Percentiles rank a stretch among this genome's conserved stretches.
These are phyloP conservation scores for Dryoscopus gambensis DNA, from an alignment of 2,113 vertebrate species.

Conservation along the genomic window DNA sequence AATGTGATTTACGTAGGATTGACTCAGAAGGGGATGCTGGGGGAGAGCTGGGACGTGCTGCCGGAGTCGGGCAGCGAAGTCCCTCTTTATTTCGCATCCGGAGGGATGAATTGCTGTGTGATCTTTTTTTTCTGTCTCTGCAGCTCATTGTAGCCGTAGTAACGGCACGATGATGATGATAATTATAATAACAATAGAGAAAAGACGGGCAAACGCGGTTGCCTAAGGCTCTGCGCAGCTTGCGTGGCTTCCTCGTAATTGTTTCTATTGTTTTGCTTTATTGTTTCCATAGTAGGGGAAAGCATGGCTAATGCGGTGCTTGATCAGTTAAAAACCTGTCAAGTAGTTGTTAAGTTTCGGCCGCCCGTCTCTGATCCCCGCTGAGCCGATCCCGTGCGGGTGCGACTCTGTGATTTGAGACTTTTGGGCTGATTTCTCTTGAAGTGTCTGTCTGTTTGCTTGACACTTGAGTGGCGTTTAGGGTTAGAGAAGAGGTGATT, in stretches of 20 bases:
- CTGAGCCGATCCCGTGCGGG: neutral
- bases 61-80: neutral
- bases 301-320: neutral
- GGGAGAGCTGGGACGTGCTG: neutral
- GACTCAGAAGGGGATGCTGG: constrained; percentile 2
- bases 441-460: neutral
- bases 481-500: neutral
- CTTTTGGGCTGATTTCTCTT: neutral
- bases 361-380: neutral
- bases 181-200: constrained; percentile 53
- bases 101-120: constrained; percentile 7
- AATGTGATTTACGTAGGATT: neutral
- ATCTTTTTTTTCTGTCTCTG: neutral
- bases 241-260: constrained; percentile 1
- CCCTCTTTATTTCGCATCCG: constrained; percentile 21
- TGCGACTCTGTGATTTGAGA: neutral
- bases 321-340: constrained; percentile 1
- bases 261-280: neutral
- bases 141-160: constrained; percentile 54
- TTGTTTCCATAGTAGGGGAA: neutral
- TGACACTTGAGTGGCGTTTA: neutral
- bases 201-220: neutral
- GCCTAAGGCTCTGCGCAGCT: neutral
- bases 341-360: constrained; percentile 58
- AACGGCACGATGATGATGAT: neutral